Percentiles rank a stretch among this genome's conserved stretches.
Conservation (phyloP, 2,797 vertebrate genomes). For the Xenops minutus region DNA sequence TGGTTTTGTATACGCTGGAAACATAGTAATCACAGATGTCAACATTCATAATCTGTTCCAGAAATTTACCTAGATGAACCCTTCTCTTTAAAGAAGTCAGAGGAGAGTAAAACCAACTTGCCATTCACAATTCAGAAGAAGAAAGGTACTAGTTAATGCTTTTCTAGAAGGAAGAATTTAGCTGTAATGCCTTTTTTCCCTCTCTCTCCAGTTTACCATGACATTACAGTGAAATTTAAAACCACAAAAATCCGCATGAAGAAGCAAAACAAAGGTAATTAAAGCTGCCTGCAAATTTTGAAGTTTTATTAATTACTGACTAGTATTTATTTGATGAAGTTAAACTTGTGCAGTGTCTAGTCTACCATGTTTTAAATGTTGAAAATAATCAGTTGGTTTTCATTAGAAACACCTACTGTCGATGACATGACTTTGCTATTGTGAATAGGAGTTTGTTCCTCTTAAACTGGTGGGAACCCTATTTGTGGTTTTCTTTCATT, state of each 20-base stretch:
- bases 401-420: neutral
- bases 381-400: neutral
- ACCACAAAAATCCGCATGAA: slow-evolving; percentile 85
- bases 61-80: neutral
- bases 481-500: neutral
- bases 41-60: neutral
- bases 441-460: neutral
- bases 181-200: neutral
- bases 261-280: slow-evolving; percentile 84
- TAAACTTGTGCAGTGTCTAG: neutral
- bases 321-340: neutral
- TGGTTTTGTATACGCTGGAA: neutral
- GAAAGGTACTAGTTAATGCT: neutral
- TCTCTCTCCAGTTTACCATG: slow-evolving; percentile 82
- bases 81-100: neutral
- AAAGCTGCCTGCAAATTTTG: neutral
- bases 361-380: neutral
- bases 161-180: neutral
- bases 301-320: neutral
- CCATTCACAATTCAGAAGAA: neutral
- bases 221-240: slow-evolving; percentile 83
- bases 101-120: neutral
- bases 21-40: neutral
- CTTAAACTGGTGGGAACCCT: neutral
- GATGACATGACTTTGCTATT: neutral